Conservation (phyloP, 2,888 invertebrate species). For the Cheilosia urbana region DNA sequence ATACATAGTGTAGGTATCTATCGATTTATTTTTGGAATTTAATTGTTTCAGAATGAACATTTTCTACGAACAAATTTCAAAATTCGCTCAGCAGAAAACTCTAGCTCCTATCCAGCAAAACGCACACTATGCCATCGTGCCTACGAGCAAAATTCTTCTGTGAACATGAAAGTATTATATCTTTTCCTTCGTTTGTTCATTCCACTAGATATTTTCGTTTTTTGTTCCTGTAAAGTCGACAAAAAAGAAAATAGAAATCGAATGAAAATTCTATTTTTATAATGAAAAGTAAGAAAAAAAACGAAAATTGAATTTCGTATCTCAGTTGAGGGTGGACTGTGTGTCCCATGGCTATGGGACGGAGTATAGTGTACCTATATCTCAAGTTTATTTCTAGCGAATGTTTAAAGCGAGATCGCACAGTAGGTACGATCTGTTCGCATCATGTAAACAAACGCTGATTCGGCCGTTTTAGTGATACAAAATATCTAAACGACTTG, state of each 20-base stretch:
- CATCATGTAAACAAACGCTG: constrained; percentile 54
- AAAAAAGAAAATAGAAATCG: constrained; percentile 38
- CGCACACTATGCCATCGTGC: constrained; percentile 25
- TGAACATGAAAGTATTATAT: constrained; percentile 21
- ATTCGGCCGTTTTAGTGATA: constrained; percentile 27
- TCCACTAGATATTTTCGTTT: constrained; percentile 9
- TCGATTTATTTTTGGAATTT: constrained; percentile 64
- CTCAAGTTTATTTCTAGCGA: constrained; percentile 68
- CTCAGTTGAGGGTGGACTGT: constrained; percentile 47
- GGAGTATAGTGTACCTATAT: constrained; percentile 67
- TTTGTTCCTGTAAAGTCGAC: constrained; percentile 37
- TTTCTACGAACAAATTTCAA: constrained; percentile 44
- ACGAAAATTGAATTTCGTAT: constrained; percentile 44
- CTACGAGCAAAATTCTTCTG: constrained; percentile 15
- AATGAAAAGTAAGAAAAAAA: constrained; percentile 12
- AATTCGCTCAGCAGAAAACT: constrained; percentile 55
- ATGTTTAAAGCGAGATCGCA: constrained; percentile 50
- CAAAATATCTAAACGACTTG: constrained; percentile 2
- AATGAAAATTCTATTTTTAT: constrained; percentile 65
- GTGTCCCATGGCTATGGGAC: constrained; percentile 11
- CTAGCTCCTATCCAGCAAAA: constrained; percentile 45
- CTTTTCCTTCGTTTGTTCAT: constrained; percentile 32
- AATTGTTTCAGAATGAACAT: constrained; percentile 60
- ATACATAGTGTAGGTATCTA: background rate
- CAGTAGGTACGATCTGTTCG: constrained; percentile 22